Base-by-base conservation (phyloP, 1,140 invertebrate genomes). In the Ceratitis capitata region DNA sequence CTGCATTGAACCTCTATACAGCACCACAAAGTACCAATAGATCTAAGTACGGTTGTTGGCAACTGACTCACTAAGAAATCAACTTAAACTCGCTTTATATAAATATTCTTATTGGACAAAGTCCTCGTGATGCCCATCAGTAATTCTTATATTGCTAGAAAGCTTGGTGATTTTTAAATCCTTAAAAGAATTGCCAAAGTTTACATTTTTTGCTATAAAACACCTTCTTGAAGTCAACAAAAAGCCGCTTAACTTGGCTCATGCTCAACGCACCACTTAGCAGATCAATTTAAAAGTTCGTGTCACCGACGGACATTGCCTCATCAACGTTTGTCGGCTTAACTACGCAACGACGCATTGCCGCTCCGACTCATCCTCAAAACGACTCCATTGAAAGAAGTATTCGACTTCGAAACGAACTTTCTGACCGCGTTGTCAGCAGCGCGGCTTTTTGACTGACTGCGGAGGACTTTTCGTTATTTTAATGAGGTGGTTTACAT, bases 401-500 rank as follows among this genome's bases (percentile, higher is more conserved):
- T 78, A 45, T 78, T 78, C 39, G 39, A 23, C 26, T 78, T 78
- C 45, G 26, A 23, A 35, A 45, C n/a, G n/a, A n/a, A n/a, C n/a
- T n/a, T n/a, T n/a, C 69, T 53, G 47, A 35, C 26, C 32, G 47
- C 32, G 82, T 49, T 14, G 82, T 83, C 45, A 29, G 35, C 51
- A 56, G 16, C 23, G 35, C 26, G 1, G 16, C 16, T 32, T 19
- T 14, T 45, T 83, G 19, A 53, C 19, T 51, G 45, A 39, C 82
- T 16, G n/a, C 64, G 83, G 39, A 53, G 83, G 39, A 53, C 23
- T 78, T 83, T 85, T 61, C 89, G 89, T 89, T 91, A 91, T 91
- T 91, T 91, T 91, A 91, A 91, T 91, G 89, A 91, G 89, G 89
- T 89, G 88, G 89, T 90, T 87, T 89, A 91, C 89, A 91, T 91